Evolutionary conservation across 2,888 invertebrate genomes (phyloP), one percentile per base, ranked within the genome.

Genomic region (Phaonia tiefii): DNA sequence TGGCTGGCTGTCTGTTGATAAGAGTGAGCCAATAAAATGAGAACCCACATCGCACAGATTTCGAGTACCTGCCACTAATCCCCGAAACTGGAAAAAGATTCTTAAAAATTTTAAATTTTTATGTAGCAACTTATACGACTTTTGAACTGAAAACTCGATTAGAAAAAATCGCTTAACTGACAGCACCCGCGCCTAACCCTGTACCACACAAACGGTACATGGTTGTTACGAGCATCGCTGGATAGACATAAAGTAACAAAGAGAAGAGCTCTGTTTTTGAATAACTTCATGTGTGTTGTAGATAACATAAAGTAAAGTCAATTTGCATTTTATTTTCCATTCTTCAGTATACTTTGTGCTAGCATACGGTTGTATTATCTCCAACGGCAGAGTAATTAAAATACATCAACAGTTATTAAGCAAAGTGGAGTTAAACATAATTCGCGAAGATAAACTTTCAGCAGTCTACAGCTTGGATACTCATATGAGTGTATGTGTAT

Each of bases 391-490:
- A 77, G 71, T 81, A 81, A 75, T 81, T 81, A 81, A 81, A 74
- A 75, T 81, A 77, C 80, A 75, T 81, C 77, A 81, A 78, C 80
- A 58, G 54, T 77, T 74, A 71, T 77, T 66, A 80, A 58, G 17
- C 15, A 54, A 54, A 25, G 54, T 54, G 22, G 54, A n/a, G n/a
- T n/a, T n/a, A n/a, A n/a, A n/a, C n/a, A n/a, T n/a, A n/a, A n/a
- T n/a, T n/a, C n/a, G n/a, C n/a, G n/a, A n/a, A n/a, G n/a, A n/a
- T n/a, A n/a, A n/a, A n/a, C n/a, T n/a, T n/a, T n/a, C n/a, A n/a
- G n/a, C n/a, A n/a, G n/a, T n/a, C n/a, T n/a, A n/a, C n/a, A n/a
- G n/a, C n/a, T n/a, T n/a, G n/a, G n/a, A n/a, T n/a, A n/a, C n/a
- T n/a, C n/a, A n/a, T n/a, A 65, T 42, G 15, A 26, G 25, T 5